phyloP scores from a whole-genome alignment of 2,888 invertebrate genomes.

The Geophilus truncorum region DNA sequence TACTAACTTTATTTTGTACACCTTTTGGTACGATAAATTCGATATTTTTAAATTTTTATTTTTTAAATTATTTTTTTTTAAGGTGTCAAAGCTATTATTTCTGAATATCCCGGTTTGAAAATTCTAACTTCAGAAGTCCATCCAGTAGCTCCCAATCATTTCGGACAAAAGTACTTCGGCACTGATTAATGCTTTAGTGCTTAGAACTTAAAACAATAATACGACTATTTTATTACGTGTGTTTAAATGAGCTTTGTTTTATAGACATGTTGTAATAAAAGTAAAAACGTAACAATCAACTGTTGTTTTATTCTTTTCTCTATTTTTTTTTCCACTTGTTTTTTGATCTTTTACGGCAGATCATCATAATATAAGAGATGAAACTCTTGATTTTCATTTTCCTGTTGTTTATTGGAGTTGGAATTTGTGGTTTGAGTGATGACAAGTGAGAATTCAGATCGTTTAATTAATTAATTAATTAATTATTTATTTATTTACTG shows the following conservation, averaged over 20 bases:
- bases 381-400: too few species aligned
- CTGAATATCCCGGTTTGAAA: conserved; percentile 81
- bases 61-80: conserved; percentile 49
- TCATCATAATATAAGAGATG: too few species aligned
- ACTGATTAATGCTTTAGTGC: conserved; percentile 65
- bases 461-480: too few species aligned
- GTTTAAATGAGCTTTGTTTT: neutral
- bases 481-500: too few species aligned
- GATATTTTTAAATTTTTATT: neutral
- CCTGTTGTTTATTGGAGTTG: too few species aligned
- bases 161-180: conserved; percentile 98
- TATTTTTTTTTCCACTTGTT: too few species aligned
- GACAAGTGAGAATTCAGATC: too few species aligned
- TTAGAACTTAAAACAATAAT: neutral
- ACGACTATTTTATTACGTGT: neutral
- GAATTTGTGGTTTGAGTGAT: too few species aligned
- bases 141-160: conserved; percentile 92
- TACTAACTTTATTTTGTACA: conserved; percentile 97
- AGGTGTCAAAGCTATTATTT: conserved; percentile 75
- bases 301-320: too few species aligned
- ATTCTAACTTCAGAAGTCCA: conserved; percentile 94
- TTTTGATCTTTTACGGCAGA: too few species aligned
- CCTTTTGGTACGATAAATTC: conserved; percentile 55
- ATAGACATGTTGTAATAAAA: neutral
- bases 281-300: too few species aligned